Conservation (phyloP, 1,140 invertebrate species). For the Penaeus japonicus region DNA sequence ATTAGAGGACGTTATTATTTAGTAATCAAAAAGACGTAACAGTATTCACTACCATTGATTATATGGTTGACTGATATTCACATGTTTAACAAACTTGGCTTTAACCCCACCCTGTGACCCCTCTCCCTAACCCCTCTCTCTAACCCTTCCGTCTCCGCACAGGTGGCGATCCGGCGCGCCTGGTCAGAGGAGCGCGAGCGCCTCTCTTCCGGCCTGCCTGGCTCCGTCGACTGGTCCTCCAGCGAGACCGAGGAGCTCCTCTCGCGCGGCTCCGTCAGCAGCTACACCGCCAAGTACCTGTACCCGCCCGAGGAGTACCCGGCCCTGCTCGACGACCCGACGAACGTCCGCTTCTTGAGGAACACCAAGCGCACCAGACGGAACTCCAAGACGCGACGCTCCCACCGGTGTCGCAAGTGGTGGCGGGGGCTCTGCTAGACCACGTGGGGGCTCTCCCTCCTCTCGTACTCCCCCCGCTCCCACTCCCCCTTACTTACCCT, state of each 20-base stretch:
- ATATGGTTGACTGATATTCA: not conserved
- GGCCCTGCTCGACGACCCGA: constrained; percentile 92
- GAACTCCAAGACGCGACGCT: constrained; percentile 49
- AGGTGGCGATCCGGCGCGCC: constrained; percentile 82
- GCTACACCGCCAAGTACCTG: constrained; percentile 89
- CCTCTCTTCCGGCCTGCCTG: constrained; percentile 77
- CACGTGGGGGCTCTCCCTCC: not conserved
- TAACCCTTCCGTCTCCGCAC: not conserved
- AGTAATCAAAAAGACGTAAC: not conserved
- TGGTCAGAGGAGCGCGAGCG: constrained; percentile 88
- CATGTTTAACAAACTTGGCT: no score
- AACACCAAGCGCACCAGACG: constrained; percentile 64
- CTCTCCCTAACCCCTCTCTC: not conserved
- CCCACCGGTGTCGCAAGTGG: constrained; percentile 50
- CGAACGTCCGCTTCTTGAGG: constrained; percentile 89
- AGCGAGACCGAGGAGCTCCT: constrained; percentile 87
- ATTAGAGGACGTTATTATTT: not conserved
- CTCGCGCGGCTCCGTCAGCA: constrained; percentile 79
- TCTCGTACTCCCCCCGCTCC: not conserved
- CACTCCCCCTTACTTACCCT: not conserved
- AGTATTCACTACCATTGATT: not conserved
- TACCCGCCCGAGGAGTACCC: constrained; percentile 89
- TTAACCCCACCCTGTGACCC: no score
- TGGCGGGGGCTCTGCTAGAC: constrained; percentile 48
- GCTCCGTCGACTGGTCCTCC: constrained; percentile 71